Base-by-base conservation (phyloP, 35 echinoderm and acorn worm species). In the Heliocidaris tuberculata region DNA sequence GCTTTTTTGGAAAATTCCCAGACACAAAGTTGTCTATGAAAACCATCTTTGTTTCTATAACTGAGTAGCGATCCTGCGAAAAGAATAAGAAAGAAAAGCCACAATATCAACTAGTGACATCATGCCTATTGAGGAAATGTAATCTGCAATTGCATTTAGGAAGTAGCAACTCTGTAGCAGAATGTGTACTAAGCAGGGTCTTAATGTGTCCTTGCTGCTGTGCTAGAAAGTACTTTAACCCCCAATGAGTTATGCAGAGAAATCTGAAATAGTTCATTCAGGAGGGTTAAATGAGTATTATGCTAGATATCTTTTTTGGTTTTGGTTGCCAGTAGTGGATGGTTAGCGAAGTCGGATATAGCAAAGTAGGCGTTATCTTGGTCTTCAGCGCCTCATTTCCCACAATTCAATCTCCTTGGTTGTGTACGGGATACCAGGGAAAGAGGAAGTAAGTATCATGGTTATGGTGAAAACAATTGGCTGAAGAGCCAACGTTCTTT, bases 61-160 rank as follows among this genome's bases (percentile, higher is more conserved):
- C 91, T 27, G 50, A 93, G 50, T 6, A 30, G 31, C 16, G 47
- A 89, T 42, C 31, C 31, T 4, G 87, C 16, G 87, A 42, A 89
- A 42, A 93, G 27, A 48, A 50, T 93, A 93, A 49, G 50, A 93
- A 93, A 56, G 50, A 17, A 27, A 93, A 52, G 17, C 21, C 27
- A 78, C 21, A 78, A 78, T 78, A 93, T 59, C 50, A 32, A 93
- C 47, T 50, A 93, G 91, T 93, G 91, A 93, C 91, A 93, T 93
- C 91, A 93, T 59, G 50, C 48, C 13, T 15, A 93, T 13, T 52
- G 91, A 93, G 91, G 91, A 93, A 93, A 93, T 8, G 48, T 93
- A 50, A 93, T 93, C 91, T 93, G 91, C 91, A 59, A 93, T 93
- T 93, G 91, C 50, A 93, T 93, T 93, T 93, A 93, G 91, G 91